These are phyloP conservation scores for Gorsachius magnificus DNA, from an alignment of 2,797 vertebrate species.

Conservation along the genomic window DNA sequence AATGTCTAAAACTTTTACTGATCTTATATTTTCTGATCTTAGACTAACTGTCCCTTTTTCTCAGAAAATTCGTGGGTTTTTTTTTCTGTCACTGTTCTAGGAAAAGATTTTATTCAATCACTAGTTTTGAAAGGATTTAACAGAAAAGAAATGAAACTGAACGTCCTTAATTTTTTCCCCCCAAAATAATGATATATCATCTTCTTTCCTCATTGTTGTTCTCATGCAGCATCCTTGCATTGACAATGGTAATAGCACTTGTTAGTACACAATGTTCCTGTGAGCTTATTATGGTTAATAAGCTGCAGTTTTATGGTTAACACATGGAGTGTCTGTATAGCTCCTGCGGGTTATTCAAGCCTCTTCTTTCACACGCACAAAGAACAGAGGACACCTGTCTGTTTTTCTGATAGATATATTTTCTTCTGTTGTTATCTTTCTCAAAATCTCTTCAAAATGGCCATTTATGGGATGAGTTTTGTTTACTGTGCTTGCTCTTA, in stretches of 20 bases:
- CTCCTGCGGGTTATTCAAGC: neutral
- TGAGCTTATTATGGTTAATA: neutral
- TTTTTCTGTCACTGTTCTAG: neutral
- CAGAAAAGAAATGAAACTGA: neutral
- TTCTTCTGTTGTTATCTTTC: neutral
- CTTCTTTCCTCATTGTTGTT: neutral
- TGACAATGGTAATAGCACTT: conserved; percentile 8
- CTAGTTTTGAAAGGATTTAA: neutral
- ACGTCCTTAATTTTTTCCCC: neutral
- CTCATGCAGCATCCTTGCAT: neutral
- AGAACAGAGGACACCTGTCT: neutral
- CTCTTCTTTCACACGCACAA: neutral
- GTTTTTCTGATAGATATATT: neutral
- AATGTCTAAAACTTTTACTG: neutral
- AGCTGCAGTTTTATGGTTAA: neutral
- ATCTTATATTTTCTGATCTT: neutral
- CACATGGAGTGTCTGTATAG: neutral
- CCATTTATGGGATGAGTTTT: neutral
- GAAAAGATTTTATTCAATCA: neutral
- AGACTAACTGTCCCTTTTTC: neutral
- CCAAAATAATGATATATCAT: neutral
- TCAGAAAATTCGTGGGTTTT: neutral
- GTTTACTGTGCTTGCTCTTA: neutral
- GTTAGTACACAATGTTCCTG: neutral
- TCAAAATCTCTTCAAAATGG: neutral